Evolutionary conservation across 1,140 invertebrate genomes (phyloP), one percentile per base, ranked within the genome.

Genomic region (Mercenaria mercenaria): DNA sequence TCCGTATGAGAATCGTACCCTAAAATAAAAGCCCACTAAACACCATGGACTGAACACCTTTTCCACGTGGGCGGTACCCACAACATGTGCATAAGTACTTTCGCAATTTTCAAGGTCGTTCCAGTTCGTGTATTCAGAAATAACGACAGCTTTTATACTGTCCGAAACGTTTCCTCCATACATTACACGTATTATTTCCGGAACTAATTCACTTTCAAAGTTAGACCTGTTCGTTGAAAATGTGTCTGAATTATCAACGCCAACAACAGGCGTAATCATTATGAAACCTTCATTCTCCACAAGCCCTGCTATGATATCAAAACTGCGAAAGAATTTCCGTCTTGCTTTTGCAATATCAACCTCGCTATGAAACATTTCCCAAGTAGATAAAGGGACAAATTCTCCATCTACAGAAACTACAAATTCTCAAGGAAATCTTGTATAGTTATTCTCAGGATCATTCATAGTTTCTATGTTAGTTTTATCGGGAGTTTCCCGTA

Each of bases 401-500:
- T 90, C 88, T 15, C 88, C 88, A 64, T 91, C 91, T 6, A 91
- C 84, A 4, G 81, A 64, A 4, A 87, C 82, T 3, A 79, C 88
- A 64, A 90, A 80, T 37, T 80, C 77, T 39, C 52, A 8, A 32
- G 77, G 77, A 39, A 80, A 80, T 39, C 20, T 59, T 32, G 8
- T 59, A 29, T 39, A 67, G 15, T 34, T 69, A 34, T 69, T 67
- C 20, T 0, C 77, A 13, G 37, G 72, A 43, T 76, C 29, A 39
- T 80, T 80, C 4, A 56, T 10, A n/a, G 29, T 61, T 10, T 29
- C 10, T 15, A 43, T 29, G 43, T 37, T 29, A 11, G 37, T 34
- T 47, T 64, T 23, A 15, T 41, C n/a, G n/a, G 61, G 47, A 11
- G 0, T 23, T 43, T 26, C 23, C 13, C 23, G n/a, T 15, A 64